phyloP scores from a whole-genome alignment of 2,797 vertebrate species.

The Enteromius unitaeniatus region DNA sequence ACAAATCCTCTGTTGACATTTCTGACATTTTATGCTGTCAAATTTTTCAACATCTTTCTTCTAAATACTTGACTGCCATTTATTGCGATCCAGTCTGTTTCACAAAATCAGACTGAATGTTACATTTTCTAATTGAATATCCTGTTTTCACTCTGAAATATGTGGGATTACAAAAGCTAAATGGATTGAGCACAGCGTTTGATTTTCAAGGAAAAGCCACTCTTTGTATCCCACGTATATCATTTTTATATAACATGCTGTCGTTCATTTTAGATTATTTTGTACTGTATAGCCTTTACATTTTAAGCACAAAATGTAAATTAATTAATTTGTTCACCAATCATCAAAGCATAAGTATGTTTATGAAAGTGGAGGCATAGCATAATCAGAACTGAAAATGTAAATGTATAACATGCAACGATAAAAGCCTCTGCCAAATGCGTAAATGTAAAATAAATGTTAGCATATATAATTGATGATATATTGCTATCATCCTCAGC shows the following conservation, averaged over 20 bases:
- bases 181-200: not conserved
- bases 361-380: not conserved
- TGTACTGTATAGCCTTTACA: not conserved
- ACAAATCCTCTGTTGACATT: not conserved
- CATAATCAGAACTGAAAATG: not conserved
- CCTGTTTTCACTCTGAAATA: not conserved
- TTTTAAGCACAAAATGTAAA: too few species aligned
- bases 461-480: not conserved
- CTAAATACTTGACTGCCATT: not conserved
- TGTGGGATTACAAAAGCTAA: not conserved
- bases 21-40: not conserved
- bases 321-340: too few species aligned
- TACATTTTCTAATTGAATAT: not conserved
- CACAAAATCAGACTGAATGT: not conserved
- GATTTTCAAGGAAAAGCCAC: conserved; percentile 15
- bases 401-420: too few species aligned
- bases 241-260: not conserved
- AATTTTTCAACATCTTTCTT: not conserved
- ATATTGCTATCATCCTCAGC: not conserved
- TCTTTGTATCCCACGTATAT: conserved; percentile 21
- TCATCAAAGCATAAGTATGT: not conserved
- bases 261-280: conserved; percentile 8
- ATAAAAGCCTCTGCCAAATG: not conserved
- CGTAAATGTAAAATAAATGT: not conserved
- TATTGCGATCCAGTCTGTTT: not conserved